These are phyloP conservation scores for Endomychus coccineus DNA, from an alignment of 2,888 invertebrate species.

Conservation along the genomic window DNA sequence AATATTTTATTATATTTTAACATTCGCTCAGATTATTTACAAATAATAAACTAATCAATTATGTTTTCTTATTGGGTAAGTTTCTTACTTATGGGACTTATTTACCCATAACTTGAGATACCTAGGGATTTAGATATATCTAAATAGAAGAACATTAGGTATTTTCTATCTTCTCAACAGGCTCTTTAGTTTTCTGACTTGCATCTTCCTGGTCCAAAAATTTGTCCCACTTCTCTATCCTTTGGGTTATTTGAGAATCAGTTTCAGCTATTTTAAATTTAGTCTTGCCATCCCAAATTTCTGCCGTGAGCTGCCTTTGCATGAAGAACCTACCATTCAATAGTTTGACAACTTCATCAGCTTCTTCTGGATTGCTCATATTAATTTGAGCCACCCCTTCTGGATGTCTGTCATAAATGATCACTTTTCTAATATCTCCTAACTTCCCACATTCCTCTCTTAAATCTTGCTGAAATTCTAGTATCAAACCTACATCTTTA, in stretches of 20 bases:
- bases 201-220: conserved; percentile 60
- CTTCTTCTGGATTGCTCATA: conserved; percentile 84
- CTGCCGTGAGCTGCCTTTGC: conserved; percentile 74
- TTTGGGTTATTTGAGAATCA: conserved; percentile 72
- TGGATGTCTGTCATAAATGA: conserved; percentile 85
- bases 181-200: too few relatives aligned
- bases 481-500: conserved; percentile 76
- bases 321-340: conserved; percentile 89
- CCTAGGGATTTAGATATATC: too few relatives aligned
- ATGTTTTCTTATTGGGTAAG: too few relatives aligned
- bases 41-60: too few relatives aligned
- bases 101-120: too few relatives aligned
- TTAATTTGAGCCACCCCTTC: conserved; percentile 91
- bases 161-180: too few relatives aligned
- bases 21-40: too few relatives aligned
- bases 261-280: conserved; percentile 83
- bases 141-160: too few relatives aligned
- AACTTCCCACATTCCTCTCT: conserved; percentile 83
- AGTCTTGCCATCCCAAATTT: conserved; percentile 92
- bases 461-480: conserved; percentile 88
- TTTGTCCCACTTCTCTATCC: conserved; percentile 82
- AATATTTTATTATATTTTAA: too few relatives aligned
- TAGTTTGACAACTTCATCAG: conserved; percentile 80
- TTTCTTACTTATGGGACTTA: too few relatives aligned
- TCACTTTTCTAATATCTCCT: conserved; percentile 86